Evolutionary conservation across 2,113 vertebrate genomes (phyloP).

Genomic region (Saccopteryx bilineata): DNA sequence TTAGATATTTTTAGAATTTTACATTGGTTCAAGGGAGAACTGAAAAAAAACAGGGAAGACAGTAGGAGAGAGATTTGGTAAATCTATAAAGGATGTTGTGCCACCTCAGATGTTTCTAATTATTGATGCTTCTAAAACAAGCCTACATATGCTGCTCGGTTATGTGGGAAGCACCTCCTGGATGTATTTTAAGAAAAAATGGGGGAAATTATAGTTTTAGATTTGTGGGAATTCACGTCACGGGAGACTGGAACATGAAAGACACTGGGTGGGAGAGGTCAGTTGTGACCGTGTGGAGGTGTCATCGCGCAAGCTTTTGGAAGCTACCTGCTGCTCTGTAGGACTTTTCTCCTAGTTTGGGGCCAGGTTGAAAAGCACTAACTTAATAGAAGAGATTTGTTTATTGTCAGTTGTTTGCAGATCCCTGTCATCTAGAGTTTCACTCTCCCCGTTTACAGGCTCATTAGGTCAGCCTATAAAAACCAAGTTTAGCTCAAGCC

Average conservation of each 20-base stretch:
- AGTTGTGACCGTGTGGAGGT: neutral
- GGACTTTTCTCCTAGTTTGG: neutral
- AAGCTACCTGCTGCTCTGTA: neutral
- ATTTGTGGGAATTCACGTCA: neutral
- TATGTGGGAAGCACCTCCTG: conserved; percentile 19
- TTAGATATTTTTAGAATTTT: conserved; percentile 68
- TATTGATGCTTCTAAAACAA: conserved; percentile 58
- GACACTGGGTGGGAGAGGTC: neutral
- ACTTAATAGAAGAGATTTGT: neutral
- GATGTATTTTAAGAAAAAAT: neutral
- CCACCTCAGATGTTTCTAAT: conserved; percentile 53
- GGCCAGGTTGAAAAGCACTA: conserved; percentile 14
- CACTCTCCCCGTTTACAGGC: conserved; percentile 5
- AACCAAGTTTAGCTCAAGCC: conserved; percentile 3
- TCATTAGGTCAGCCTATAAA: neutral
- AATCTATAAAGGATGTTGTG: conserved; percentile 21
- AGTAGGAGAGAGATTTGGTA: neutral
- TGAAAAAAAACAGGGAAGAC: conserved; percentile 37
- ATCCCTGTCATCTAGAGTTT: conserved; percentile 17
- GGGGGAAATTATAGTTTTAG: neutral
- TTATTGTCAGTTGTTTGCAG: neutral
- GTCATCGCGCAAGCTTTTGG: neutral
- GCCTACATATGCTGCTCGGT: conserved; percentile 9
- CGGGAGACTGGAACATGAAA: neutral
- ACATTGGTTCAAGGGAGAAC: neutral